Evolutionary conservation across 2,888 invertebrate species (phyloP).

Genomic region (Noctua janthina): DNA sequence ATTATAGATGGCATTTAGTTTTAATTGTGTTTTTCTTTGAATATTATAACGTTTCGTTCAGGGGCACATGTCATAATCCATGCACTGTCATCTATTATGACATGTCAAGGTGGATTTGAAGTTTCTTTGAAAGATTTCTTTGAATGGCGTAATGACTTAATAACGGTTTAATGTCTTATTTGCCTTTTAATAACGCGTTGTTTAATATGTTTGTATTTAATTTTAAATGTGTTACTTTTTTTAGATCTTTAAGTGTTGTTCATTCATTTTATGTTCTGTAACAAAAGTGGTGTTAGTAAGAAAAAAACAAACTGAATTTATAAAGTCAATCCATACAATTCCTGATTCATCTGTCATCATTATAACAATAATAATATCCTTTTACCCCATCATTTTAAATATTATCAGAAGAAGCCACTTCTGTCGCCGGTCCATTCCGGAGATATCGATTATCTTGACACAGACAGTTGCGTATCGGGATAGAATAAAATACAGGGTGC

Average conservation of each 20-base stretch:
- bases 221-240: too few species aligned
- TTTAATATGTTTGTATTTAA: background rate
- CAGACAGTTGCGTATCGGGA: slow-evolving; percentile 34
- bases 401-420: background rate
- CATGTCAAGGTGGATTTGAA: background rate
- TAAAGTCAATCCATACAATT: background rate
- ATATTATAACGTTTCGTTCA: slow-evolving; percentile 6
- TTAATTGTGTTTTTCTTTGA: slow-evolving; percentile 8
- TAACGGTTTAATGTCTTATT: background rate
- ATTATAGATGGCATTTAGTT: slow-evolving; percentile 50
- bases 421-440: background rate
- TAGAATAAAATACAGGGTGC: slow-evolving; percentile 44
- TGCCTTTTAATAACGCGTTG: background rate
- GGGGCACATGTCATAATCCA: background rate
- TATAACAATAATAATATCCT: too few species aligned
- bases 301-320: background rate
- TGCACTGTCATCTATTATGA: background rate
- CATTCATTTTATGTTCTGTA: background rate
- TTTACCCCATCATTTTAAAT: background rate
- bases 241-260: background rate
- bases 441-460: slow-evolving; percentile 37
- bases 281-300: too few species aligned
- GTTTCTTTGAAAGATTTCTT: background rate
- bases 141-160: background rate
- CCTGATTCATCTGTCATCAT: background rate